Conservation (phyloP, 2,113 vertebrate species). For the Gnathonemus longibarbis region DNA sequence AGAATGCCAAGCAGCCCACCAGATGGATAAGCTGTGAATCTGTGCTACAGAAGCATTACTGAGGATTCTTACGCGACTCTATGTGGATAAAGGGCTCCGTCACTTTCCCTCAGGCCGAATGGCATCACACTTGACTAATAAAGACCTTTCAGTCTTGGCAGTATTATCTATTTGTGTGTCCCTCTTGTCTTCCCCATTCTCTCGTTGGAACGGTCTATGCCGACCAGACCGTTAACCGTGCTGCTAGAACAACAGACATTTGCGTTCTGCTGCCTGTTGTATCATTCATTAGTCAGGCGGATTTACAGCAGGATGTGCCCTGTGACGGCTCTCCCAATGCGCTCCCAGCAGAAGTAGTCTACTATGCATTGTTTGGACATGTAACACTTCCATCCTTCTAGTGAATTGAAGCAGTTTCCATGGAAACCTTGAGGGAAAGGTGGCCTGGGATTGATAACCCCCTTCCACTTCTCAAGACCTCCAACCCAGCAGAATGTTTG, state of each 20-base stretch:
- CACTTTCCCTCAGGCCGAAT: not conserved
- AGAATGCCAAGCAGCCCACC: not conserved
- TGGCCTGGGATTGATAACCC: not conserved
- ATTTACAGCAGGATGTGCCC: not conserved
- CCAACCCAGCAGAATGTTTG: not conserved
- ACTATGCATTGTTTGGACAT: not conserved
- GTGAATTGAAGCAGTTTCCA: slow-evolving; percentile 54
- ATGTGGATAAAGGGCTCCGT: not conserved
- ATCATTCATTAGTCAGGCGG: not conserved
- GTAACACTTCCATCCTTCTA: slow-evolving; percentile 23
- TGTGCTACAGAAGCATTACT: not conserved
- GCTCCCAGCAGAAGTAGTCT: not conserved
- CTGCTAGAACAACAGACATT: not conserved
- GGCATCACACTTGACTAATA: not conserved
- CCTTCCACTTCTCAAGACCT: not conserved
- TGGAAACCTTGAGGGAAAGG: slow-evolving; percentile 50
- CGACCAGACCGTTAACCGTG: not conserved
- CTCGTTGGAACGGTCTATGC: not conserved
- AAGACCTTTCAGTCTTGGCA: not conserved
- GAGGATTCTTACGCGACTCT: not conserved
- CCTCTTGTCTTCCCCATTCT: not conserved
- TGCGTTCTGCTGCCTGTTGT: not conserved
- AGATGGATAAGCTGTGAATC: not conserved
- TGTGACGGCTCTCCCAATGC: not conserved
- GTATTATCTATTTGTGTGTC: not conserved